Evolutionary conservation across 2,888 invertebrate species (phyloP), one percentile per base, ranked within the genome.

Genomic region (Cephus runcator): DNA sequence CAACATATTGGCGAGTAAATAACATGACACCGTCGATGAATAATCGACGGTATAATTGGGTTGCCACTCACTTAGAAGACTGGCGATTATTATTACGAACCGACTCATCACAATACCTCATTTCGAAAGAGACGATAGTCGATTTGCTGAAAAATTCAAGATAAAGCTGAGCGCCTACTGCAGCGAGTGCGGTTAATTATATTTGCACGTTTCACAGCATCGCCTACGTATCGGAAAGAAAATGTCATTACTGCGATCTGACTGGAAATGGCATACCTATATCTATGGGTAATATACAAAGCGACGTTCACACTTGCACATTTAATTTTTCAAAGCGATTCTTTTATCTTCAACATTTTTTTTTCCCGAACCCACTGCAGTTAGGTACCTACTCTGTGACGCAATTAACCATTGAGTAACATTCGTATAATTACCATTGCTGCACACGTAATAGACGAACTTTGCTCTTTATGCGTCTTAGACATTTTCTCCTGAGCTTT

Each of bases 331-430:
- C 56, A 23, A 56, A 56, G 56, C 40, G 71, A 12, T 15, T 71
- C 71, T 33, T 71, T 71, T 31, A 71, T 71, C 31, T 71, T 34
- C 12, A 23, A 71, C 15, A 2, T 71, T 15, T 33, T 2, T 31
- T 15, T 33, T 31, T 30, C 6, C 31, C 31, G 9, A 33, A 71
- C 71, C 33, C 23, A 71, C 9, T 23, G 56, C 56, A 56, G 56
- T 15, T 9, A 40, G 69, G 4, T 69, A 34, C 71, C 12, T 23
- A 34, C 71, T 31, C 31, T 12, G 71, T 78, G 75, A 78, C 78
- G 78, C 69, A 78, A 78, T 78, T 73, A 35, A 69, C 71, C 73
- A 75, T 78, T 78, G 71, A 73, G 78, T 75, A 78, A 78, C 76
- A 30, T 76, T 76, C 73, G 36, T 76, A 78, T 76, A 78, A 78